phyloP scores from a whole-genome alignment of 2,797 vertebrate species.

The Premnoplex brunnescens region DNA sequence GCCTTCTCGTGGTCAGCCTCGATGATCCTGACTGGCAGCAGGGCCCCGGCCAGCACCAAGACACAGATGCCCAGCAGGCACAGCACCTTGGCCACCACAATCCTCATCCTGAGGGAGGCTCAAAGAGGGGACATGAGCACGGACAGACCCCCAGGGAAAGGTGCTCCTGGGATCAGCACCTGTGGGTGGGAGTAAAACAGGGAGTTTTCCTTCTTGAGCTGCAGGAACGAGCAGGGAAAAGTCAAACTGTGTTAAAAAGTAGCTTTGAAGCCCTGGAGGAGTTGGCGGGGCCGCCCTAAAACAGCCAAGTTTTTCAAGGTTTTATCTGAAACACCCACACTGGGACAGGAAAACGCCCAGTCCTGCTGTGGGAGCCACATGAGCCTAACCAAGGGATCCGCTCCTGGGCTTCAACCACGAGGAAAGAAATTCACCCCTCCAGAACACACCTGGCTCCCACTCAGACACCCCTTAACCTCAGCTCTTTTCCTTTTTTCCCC shows the following conservation, averaged over 20 bases:
- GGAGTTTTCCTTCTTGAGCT: fast-evolving
- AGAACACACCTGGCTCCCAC: background rate
- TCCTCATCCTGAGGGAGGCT: slow-evolving; percentile 57
- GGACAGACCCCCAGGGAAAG: background rate
- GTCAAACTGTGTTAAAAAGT: fast-evolving
- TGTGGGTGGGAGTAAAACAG: fast-evolving
- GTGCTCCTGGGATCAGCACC: background rate
- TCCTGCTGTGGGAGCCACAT: background rate
- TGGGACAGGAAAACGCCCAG: background rate
- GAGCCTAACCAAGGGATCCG: background rate
- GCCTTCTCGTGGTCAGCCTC: slow-evolving; percentile 82
- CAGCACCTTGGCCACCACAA: slow-evolving; percentile 85
- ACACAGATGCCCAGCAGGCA: slow-evolving; percentile 84
- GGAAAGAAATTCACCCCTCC: background rate
- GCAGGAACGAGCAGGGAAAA: background rate
- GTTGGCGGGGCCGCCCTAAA: background rate
- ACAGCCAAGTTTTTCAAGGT: background rate
- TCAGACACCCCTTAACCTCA: fast-evolving
- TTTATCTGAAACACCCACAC: background rate
- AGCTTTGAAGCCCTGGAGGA: fast-evolving
- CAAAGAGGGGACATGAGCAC: background rate
- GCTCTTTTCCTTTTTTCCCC: fast-evolving
- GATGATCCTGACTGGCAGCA: slow-evolving; percentile 87
- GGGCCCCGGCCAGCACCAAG: slow-evolving; percentile 86
- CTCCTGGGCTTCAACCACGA: background rate